Base-by-base conservation (phyloP, 2,797 vertebrate species). In the Mastacembelus armatus region DNA sequence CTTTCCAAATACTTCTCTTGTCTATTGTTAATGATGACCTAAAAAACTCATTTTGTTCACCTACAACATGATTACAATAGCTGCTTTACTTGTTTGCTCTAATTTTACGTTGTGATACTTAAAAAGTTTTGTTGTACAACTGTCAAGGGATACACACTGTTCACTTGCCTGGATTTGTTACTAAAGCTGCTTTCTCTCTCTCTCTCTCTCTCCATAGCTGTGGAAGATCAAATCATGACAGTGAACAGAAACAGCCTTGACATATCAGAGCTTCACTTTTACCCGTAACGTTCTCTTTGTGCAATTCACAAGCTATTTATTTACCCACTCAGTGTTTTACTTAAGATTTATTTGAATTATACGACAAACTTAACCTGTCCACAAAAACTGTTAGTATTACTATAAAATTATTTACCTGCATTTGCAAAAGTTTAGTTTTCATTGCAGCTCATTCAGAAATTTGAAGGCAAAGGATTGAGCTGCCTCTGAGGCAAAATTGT, bases 181-280 rank as follows among this genome's bases (percentile, higher is more conserved):
- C 12, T 49, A 7, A 56, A 5, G 0, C 22, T 19, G 19, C 7
- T 52, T 24, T 69, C 2, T 44, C 48, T 30, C 19, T 19, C 7
- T 52, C 24, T 69, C 2, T 44, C 48, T 30, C 3, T 36, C 7
- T 81, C 66, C 82, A 8, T 92, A 99, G 98, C 94, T 99, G 52
- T 99, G 98, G 98, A 99, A 99, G 94, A 99, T 99, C 90, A 99
- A 99, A 89, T 98, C 98, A 71, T 99, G 96, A 98, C 89, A 81
- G 39, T 73, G 71, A 86, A 38, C 38, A 1, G 47, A 38, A 45
- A 22, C 18, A 2, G 71, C 43, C 24, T 85, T 72, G 80, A 92
- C 90, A 70, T 85, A 91, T 72, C 78, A 49, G 93, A 93, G 92
- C 93, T n/a, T n/a, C n/a, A 94, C 94, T 95, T 93, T 94, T 93